phyloP scores from a whole-genome alignment of 2,888 invertebrate genomes.

The Sylvicola cinctus region DNA sequence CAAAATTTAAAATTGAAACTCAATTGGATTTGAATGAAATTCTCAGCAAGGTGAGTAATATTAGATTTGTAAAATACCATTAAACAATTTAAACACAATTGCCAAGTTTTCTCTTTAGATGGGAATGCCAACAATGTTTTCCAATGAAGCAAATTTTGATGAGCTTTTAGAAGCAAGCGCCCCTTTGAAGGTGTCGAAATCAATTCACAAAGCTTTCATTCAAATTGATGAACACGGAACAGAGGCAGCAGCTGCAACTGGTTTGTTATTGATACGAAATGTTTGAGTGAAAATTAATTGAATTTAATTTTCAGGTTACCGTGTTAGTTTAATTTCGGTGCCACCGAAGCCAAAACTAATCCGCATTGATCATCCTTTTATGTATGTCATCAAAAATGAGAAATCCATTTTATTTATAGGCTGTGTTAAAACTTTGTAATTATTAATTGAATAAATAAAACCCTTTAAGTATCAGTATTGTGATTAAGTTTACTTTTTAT shows the following conservation, averaged over 20 bases:
- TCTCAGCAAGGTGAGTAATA: constrained; percentile 44
- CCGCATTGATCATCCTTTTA: constrained; percentile 1
- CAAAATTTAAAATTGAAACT: constrained; percentile 63
- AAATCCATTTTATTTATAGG: constrained; percentile 1
- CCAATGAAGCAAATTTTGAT: constrained; percentile 35
- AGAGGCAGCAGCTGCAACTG: constrained; percentile 53
- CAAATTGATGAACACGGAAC: constrained; percentile 77
- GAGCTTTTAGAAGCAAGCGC: constrained; percentile 32
- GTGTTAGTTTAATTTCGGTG: no score
- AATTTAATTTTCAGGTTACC: not conserved
- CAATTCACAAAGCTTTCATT: constrained; percentile 66
- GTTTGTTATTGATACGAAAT: no score
- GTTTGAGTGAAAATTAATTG: not conserved
- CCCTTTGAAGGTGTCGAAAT: constrained; percentile 40
- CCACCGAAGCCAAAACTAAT: no score
- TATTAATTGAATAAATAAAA: no score
- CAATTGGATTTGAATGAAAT: constrained; percentile 39
- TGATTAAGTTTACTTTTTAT: no score
- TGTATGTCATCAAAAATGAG: not conserved
- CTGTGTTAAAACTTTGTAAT: not conserved
- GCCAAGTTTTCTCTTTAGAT: no score
- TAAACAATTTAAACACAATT: no score
- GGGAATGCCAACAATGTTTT: constrained; percentile 30
- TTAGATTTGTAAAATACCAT: constrained; percentile 21
- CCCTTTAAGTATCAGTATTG: no score